phyloP scores from a whole-genome alignment of 1,140 invertebrate genomes.

The Heterodera schachtii region DNA sequence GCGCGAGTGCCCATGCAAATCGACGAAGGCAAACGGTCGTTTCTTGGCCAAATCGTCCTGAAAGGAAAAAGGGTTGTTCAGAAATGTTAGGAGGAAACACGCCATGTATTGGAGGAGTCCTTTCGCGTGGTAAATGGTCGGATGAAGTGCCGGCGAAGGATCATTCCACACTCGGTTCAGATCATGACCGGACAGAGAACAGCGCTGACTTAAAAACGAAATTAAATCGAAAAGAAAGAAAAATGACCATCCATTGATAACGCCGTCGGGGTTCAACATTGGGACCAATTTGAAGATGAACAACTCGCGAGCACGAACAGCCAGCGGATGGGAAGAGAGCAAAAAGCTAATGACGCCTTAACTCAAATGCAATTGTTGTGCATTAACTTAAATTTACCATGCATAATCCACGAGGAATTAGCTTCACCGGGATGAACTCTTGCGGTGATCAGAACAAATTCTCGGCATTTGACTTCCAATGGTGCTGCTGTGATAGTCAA shows the following conservation, averaged over 20 bases:
- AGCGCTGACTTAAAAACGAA: conserved; percentile 73
- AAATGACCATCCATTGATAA: conserved; percentile 74
- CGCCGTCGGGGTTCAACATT: conserved; percentile 90
- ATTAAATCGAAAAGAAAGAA: neutral
- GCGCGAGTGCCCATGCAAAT: conserved; percentile 85
- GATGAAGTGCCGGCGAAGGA: conserved; percentile 78
- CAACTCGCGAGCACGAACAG: conserved; percentile 45
- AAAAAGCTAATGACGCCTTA: conserved; percentile 39
- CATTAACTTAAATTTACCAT: conserved; percentile 68
- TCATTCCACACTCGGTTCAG: conserved; percentile 82
- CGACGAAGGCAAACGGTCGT: conserved; percentile 82
- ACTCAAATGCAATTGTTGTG: conserved; percentile 52
- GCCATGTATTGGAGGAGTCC: conserved; percentile 68
- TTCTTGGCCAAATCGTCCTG: conserved; percentile 53
- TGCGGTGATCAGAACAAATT: conserved; percentile 74
- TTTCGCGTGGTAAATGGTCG: conserved; percentile 90
- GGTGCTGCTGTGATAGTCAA: conserved; percentile 79
- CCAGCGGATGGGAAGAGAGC: conserved; percentile 28
- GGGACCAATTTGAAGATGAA: conserved; percentile 87
- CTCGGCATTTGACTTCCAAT: conserved; percentile 36
- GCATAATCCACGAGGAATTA: conserved; percentile 86
- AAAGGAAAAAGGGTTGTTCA: conserved; percentile 19
- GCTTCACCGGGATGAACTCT: conserved; percentile 86
- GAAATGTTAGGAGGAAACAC: neutral
- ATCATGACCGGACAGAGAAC: conserved; percentile 77